phyloP scores from a whole-genome alignment of 2,888 invertebrate genomes.

The Trachelus troglodyta region DNA sequence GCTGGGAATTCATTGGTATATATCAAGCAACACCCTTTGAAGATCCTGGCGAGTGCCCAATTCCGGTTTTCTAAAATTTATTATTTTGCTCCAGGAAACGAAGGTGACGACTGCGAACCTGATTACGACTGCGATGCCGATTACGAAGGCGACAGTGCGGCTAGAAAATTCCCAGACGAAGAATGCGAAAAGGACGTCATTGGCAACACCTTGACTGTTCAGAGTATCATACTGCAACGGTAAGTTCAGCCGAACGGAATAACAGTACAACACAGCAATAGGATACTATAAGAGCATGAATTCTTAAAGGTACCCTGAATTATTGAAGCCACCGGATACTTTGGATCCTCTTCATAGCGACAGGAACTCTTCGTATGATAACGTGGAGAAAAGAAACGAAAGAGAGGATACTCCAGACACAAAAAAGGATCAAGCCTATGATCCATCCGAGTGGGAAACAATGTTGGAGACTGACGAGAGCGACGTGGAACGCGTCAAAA shows the following conservation, averaged over 20 bases:
- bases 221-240: constrained; percentile 83
- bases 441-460: constrained; percentile 61
- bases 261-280: background rate
- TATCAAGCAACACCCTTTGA: constrained; percentile 29
- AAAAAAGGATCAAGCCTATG: constrained; percentile 47
- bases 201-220: constrained; percentile 76
- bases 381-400: constrained; percentile 72
- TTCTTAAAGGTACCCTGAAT: constrained; percentile 74
- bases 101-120: constrained; percentile 68
- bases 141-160: constrained; percentile 65
- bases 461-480: constrained; percentile 69
- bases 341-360: constrained; percentile 59
- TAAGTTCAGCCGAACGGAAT: constrained; percentile 51
- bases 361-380: constrained; percentile 80
- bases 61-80: background rate
- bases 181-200: constrained; percentile 65
- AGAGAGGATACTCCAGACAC: constrained; percentile 55
- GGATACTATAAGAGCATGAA: background rate
- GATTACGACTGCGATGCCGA: constrained; percentile 70
- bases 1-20: constrained; percentile 90
- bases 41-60: background rate
- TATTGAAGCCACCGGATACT: constrained; percentile 71
- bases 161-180: constrained; percentile 65
- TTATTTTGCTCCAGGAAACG: constrained; percentile 64
- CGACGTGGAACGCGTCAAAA: constrained; percentile 60